Evolutionary conservation across 1,140 invertebrate species (phyloP).

Genomic region (Lethrus apterus): DNA sequence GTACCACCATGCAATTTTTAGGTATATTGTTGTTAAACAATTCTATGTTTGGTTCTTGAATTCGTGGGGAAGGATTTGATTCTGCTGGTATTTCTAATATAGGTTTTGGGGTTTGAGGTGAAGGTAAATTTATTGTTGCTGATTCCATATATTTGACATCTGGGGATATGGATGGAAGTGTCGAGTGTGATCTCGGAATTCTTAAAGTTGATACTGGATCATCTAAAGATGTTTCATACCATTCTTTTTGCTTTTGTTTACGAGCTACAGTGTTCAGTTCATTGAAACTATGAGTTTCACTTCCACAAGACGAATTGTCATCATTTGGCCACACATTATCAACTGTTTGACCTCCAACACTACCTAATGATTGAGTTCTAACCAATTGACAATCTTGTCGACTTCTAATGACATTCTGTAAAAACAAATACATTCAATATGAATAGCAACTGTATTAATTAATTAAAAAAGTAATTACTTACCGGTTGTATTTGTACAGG

Average conservation of each 20-base stretch:
- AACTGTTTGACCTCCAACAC: conserved; percentile 47
- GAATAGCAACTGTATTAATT: neutral
- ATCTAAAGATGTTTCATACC: conserved; percentile 46
- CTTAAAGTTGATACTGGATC: conserved; percentile 35
- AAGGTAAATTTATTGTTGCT: conserved; percentile 21
- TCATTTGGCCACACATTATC: conserved; percentile 36
- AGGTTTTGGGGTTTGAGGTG: conserved; percentile 32
- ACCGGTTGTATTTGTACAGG: conserved; percentile 33
- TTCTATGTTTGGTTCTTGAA: conserved; percentile 37
- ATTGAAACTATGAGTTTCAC: conserved; percentile 34
- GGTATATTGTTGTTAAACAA: conserved; percentile 52
- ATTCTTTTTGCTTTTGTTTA: conserved; percentile 43
- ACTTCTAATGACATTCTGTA: conserved; percentile 44
- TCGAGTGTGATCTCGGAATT: conserved; percentile 37
- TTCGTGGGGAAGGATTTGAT: conserved; percentile 34
- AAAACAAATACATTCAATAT: conserved; percentile 3
- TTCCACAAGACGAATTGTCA: conserved; percentile 37
- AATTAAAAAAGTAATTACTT: conserved; percentile 10
- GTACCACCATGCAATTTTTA: conserved; percentile 75
- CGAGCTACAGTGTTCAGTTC: conserved; percentile 25
- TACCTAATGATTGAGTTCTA: conserved; percentile 54
- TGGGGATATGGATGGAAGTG: conserved; percentile 33
- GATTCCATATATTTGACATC: conserved; percentile 20
- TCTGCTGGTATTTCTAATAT: conserved; percentile 34
- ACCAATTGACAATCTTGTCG: conserved; percentile 47